Percentiles rank a stretch among this genome's conserved stretches.
Conservation (phyloP, 2,113 vertebrate species). For the Typhlomys cinereus region DNA sequence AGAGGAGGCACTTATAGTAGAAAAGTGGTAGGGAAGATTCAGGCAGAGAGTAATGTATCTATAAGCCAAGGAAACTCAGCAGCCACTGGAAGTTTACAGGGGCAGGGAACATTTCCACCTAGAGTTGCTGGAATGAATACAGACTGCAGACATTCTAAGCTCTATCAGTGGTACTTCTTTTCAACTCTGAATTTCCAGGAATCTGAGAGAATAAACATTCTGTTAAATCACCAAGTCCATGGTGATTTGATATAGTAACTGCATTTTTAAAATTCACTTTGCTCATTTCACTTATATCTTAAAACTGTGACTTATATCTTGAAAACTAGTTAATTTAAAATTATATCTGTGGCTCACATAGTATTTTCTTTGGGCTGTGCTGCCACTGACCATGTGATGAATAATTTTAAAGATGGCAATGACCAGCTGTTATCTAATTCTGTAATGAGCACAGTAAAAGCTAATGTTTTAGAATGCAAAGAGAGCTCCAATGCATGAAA, state of each 20-base stretch:
- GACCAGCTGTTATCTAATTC: slow-evolving; percentile 50
- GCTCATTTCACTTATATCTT: background rate
- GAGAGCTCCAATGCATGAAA: slow-evolving; percentile 13
- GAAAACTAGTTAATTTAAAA: slow-evolving; percentile 51
- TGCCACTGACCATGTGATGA: background rate
- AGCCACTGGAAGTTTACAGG: background rate
- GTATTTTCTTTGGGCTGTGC: slow-evolving; percentile 3
- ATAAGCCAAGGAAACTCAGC: background rate
- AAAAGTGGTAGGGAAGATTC: background rate
- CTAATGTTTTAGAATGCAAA: slow-evolving; percentile 54
- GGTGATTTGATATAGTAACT: background rate
- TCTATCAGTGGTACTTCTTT: background rate
- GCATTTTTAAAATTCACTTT: slow-evolving; percentile 18
- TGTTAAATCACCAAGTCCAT: background rate
- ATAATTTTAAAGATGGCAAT: slow-evolving; percentile 47
- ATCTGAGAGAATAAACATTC: background rate
- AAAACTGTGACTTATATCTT: background rate
- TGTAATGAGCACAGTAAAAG: slow-evolving; percentile 55
- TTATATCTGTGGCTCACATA: background rate
- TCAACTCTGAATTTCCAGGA: background rate
- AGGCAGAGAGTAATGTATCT: background rate
- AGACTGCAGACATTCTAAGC: background rate
- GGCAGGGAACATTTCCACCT: background rate
- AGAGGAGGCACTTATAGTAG: background rate
- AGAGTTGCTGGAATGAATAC: background rate